Percentiles rank a stretch among this genome's conserved stretches.
Evolutionary conservation across 92 coral and sea anemone species (phyloP).

Genomic region (Epizoanthus fatuus): DNA sequence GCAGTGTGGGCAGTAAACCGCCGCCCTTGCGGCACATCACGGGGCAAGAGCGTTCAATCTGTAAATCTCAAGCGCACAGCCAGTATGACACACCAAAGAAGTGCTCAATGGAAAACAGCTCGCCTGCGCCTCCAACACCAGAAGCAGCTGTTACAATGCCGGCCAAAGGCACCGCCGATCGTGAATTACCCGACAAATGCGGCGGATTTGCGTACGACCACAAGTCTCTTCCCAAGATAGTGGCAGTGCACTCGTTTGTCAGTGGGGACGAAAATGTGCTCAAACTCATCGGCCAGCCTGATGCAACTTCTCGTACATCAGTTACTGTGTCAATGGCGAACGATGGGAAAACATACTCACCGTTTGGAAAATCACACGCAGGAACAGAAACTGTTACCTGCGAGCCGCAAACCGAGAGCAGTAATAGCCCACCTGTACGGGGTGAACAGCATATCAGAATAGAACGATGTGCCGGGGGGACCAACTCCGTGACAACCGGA

Average conservation of each 20-base stretch:
- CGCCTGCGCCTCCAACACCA: background rate
- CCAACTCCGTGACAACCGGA: conserved; percentile 14
- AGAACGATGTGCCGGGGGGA: background rate
- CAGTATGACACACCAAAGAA: background rate
- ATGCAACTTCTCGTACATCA: conserved; percentile 10
- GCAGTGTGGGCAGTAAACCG: conserved; percentile 22
- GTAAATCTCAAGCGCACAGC: background rate
- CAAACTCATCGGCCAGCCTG: conserved; percentile 39
- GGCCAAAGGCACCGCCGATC: conserved; percentile 8
- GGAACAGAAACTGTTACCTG: background rate
- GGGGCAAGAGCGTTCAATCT: background rate
- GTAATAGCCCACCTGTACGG: background rate
- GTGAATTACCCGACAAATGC: conserved; percentile 45
- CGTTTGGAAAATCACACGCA: background rate
- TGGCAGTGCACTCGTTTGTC: conserved; percentile 87
- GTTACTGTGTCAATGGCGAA: conserved; percentile 26
- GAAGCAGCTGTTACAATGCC: background rate
- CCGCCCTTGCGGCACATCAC: conserved; percentile 30
- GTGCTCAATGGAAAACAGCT: background rate
- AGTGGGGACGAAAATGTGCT: conserved; percentile 51
- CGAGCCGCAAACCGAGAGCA: background rate
- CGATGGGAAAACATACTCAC: conserved; percentile 7
- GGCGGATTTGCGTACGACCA: conserved; percentile 91
- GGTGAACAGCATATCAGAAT: background rate
- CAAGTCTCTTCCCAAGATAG: conserved; percentile 79